These are phyloP conservation scores for Euphonia xanthogaster DNA, from an alignment of 2,797 vertebrate species.

Conservation along the genomic window DNA sequence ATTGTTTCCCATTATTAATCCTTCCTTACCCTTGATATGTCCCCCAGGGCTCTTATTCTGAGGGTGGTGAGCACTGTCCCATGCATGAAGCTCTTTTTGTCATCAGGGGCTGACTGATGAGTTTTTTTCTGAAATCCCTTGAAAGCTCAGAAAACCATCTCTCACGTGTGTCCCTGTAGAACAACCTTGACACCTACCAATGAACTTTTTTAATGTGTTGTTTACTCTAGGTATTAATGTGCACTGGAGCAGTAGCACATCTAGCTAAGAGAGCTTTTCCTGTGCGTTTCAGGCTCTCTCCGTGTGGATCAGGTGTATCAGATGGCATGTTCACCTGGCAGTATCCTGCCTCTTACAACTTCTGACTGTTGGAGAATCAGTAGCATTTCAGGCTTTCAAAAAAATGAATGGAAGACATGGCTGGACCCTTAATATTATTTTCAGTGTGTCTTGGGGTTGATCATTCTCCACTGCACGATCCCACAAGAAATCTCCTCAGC, in stretches of 20 bases:
- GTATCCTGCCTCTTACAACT: neutral
- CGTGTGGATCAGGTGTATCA: neutral
- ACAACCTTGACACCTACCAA: neutral
- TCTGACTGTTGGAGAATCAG: neutral
- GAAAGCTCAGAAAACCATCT: neutral
- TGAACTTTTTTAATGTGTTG: neutral
- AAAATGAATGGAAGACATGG: neutral
- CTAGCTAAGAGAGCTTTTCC: neutral
- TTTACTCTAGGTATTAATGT: neutral
- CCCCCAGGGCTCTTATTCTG: neutral
- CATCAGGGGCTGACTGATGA: neutral
- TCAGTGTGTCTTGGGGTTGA: neutral
- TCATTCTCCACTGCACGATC: neutral
- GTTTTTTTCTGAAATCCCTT: neutral
- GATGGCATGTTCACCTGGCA: neutral
- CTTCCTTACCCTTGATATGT: slow-evolving; percentile 1
- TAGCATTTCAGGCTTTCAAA: neutral
- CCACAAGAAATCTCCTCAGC: neutral
- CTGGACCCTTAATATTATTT: neutral
- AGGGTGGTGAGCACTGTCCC: neutral
- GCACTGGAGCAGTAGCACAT: neutral
- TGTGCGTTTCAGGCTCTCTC: neutral
- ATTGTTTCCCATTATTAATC: slow-evolving; percentile 18
- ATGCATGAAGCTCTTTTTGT: neutral
- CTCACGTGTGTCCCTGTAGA: neutral